phyloP scores from a whole-genome alignment of 2,113 vertebrate species.

The Baryphthengus martii region DNA sequence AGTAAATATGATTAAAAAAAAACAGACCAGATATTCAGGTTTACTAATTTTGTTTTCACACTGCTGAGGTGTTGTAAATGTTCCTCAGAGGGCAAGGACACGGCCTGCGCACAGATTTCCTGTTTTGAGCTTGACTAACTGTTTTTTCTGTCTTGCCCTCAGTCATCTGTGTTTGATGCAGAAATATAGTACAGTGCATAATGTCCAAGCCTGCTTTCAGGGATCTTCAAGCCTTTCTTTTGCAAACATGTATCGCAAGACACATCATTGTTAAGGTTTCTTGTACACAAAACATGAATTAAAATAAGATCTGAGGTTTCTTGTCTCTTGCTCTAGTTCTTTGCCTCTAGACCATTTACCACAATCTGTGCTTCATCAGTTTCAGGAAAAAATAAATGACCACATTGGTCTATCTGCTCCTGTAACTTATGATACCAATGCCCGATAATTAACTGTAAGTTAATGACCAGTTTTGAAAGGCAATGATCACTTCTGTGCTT shows the following conservation, averaged over 20 bases:
- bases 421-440: neutral
- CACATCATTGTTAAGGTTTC: neutral
- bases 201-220: neutral
- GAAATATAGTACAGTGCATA: neutral
- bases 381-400: neutral
- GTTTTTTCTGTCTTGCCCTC: neutral
- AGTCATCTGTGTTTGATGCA: neutral
- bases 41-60: neutral
- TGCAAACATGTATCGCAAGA: neutral
- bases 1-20: neutral
- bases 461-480: neutral
- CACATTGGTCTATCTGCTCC: fast-evolving
- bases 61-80: neutral
- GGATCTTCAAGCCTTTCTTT: neutral
- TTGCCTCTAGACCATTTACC: neutral
- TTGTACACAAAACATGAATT: neutral
- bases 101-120: neutral
- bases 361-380: neutral
- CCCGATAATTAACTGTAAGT: neutral
- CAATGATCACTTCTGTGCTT: neutral
- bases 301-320: neutral
- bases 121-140: neutral
- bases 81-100: neutral
- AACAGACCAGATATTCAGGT: neutral
- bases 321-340: neutral